Evolutionary conservation across 1,140 invertebrate genomes (phyloP).

Genomic region (Lanistes nyassanus): DNA sequence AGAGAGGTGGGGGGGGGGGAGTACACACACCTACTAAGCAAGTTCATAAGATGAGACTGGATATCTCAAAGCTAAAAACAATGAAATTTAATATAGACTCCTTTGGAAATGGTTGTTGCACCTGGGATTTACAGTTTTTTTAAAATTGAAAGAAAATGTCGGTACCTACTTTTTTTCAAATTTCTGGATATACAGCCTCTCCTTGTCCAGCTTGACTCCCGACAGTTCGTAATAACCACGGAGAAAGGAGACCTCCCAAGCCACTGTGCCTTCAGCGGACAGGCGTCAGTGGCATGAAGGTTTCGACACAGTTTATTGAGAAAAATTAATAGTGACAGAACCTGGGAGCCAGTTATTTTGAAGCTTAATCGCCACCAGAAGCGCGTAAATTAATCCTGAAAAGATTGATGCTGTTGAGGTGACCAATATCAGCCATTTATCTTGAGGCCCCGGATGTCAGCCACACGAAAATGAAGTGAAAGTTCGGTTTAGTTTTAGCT

Average conservation of each 20-base stretch:
- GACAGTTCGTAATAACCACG: background rate
- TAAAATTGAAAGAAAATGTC: background rate
- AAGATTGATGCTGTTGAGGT: conserved; percentile 5
- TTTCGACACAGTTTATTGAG: background rate
- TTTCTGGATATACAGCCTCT: background rate
- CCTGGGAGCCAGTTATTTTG: background rate
- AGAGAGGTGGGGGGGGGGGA: too few species aligned
- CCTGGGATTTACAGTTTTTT: background rate
- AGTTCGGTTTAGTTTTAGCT: conserved; percentile 1
- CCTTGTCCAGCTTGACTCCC: background rate
- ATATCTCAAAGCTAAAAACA: background rate
- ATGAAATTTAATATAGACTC: background rate
- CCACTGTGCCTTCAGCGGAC: background rate
- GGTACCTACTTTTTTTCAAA: background rate
- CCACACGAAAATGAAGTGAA: background rate
- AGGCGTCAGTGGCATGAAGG: too few species aligned
- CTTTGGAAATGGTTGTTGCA: background rate
- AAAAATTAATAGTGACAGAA: conserved; percentile 7
- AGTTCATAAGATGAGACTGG: background rate
- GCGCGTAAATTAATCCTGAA: conserved; percentile 7
- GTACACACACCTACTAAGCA: background rate
- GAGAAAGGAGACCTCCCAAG: background rate
- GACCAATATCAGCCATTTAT: background rate
- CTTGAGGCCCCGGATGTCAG: too few species aligned
- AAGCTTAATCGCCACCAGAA: background rate